These are phyloP conservation scores for Tupaia chinensis DNA, from an alignment of 2,113 vertebrate species.

Conservation along the genomic window DNA sequence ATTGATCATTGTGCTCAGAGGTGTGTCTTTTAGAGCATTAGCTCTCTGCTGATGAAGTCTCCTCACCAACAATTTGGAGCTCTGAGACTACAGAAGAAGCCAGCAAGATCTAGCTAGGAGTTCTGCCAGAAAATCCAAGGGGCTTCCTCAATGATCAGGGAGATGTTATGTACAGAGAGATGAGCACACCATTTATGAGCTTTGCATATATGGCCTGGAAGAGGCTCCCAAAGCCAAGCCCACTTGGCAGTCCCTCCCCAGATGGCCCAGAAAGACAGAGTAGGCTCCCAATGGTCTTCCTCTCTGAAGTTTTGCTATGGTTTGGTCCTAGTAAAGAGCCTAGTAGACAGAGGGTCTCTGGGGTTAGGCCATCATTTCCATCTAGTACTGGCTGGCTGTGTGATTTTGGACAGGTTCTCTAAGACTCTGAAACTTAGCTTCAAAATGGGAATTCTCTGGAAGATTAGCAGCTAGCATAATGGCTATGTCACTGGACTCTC, in stretches of 20 bases:
- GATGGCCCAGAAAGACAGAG: not conserved
- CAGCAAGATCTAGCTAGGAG: not conserved
- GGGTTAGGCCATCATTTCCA: not conserved
- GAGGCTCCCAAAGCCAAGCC: not conserved
- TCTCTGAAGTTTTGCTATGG: not conserved
- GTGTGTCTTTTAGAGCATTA: accelerated
- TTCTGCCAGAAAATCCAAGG: not conserved
- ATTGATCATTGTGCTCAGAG: accelerated
- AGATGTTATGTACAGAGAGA: not conserved
- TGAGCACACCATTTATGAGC: not conserved
- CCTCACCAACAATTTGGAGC: not conserved
- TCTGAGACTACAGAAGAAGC: not conserved
- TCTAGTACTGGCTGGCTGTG: not conserved
- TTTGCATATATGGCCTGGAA: not conserved
- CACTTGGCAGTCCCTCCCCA: not conserved
- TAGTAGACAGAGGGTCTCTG: not conserved
- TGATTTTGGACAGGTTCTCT: not conserved
- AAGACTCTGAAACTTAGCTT: not conserved
- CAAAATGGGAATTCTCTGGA: too few relatives aligned
- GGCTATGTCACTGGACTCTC: too few relatives aligned
- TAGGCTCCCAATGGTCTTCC: too few relatives aligned
- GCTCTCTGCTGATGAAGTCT: not conserved
- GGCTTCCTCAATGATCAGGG: not conserved
- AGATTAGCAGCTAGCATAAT: too few relatives aligned
- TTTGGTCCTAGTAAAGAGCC: not conserved